phyloP scores from a whole-genome alignment of 2,888 invertebrate genomes.

The Sericinus montela region DNA sequence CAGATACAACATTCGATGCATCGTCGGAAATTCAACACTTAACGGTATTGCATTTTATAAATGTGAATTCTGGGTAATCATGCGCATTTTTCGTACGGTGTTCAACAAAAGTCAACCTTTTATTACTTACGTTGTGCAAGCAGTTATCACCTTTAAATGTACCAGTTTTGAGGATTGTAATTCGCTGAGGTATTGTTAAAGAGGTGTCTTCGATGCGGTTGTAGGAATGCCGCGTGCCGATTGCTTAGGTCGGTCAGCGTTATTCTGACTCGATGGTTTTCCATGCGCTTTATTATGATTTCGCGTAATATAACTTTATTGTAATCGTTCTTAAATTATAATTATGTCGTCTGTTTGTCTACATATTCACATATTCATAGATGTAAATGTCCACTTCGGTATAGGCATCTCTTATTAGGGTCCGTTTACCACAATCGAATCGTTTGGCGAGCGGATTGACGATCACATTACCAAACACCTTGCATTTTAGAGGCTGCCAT shows the following conservation, averaged over 20 bases:
- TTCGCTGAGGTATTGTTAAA: neutral
- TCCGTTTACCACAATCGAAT: too few species aligned
- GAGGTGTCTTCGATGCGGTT: neutral
- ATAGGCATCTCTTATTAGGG: too few species aligned
- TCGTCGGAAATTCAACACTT: neutral
- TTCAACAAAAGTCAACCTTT: neutral
- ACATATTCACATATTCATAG: too few species aligned
- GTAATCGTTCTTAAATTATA: too few species aligned
- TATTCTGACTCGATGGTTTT: neutral
- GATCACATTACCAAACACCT: too few species aligned
- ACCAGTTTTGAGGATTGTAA: neutral
- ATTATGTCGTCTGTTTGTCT: too few species aligned
- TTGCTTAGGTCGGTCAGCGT: neutral
- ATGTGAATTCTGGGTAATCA: constrained; percentile 7
- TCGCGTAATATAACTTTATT: too few species aligned
- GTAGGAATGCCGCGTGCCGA: neutral
- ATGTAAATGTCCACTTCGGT: too few species aligned
- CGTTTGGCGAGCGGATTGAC: too few species aligned
- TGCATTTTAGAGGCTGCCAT: too few species aligned
- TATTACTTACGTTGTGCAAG: neutral
- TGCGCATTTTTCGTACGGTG: constrained; percentile 4
- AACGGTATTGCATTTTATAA: neutral
- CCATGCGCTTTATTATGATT: too few species aligned
- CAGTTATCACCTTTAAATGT: neutral
- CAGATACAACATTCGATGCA: neutral